A percentile compares a stretch with the other conserved stretches of the same genome.
Conservation (phyloP, 2,888 invertebrate genomes). For the Cantharis rufa region DNA sequence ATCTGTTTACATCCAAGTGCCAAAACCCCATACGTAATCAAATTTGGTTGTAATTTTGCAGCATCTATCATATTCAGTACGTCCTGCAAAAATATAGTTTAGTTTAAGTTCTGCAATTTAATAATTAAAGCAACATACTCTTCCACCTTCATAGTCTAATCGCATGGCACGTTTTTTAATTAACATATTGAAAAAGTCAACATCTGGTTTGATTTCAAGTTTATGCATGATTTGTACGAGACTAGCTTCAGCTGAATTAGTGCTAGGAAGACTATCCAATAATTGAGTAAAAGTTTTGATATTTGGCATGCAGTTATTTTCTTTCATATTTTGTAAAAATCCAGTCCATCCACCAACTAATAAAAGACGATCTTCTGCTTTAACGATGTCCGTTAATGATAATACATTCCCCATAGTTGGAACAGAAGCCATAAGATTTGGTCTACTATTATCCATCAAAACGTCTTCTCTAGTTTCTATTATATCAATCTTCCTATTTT, state of each 20-base stretch:
- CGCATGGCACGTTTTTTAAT: conserved; percentile 80
- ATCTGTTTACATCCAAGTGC: conserved; percentile 75
- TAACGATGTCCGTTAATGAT: conserved; percentile 62
- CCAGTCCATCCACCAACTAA: conserved; percentile 79
- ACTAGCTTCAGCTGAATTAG: conserved; percentile 68
- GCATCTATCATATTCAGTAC: conserved; percentile 63
- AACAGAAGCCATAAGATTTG: conserved; percentile 67
- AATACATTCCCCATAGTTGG: conserved; percentile 67
- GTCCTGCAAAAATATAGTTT: conserved; percentile 53
- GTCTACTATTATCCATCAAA: conserved; percentile 49
- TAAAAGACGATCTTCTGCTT: conserved; percentile 69
- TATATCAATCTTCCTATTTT: not conserved
- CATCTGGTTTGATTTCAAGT: conserved; percentile 68
- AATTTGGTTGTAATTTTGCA: conserved; percentile 64
- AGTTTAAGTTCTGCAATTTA: conserved; percentile 47
- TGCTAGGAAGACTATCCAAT: conserved; percentile 71
- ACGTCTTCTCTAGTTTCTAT: not conserved
- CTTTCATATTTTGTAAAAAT: conserved; percentile 76
- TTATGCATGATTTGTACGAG: conserved; percentile 67
- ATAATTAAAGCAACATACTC: conserved; percentile 57
- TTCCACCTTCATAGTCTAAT: conserved; percentile 70
- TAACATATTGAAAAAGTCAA: conserved; percentile 83
- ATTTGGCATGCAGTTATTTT: conserved; percentile 69
- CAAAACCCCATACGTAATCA: conserved; percentile 85
- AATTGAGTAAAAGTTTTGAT: conserved; percentile 80